Percentiles rank a stretch among this genome's conserved stretches.
Evolutionary conservation across 2,888 invertebrate species (phyloP).

Genomic region (Lutraria lutraria): DNA sequence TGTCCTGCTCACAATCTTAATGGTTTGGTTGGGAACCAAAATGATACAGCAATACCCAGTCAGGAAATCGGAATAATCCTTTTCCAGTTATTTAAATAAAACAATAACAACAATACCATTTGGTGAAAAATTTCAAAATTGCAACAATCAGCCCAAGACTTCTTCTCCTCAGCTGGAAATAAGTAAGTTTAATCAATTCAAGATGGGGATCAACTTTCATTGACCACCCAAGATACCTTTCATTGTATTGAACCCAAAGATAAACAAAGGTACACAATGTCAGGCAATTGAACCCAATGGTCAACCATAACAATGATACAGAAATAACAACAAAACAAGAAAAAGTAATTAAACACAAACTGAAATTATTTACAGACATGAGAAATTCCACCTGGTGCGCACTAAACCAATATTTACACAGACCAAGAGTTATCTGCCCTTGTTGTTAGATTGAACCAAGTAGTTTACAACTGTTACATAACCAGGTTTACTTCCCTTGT

Average conservation of each 20-base stretch:
- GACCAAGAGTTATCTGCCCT: constrained; percentile 25
- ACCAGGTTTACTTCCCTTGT: constrained; percentile 25
- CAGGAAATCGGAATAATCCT: no score
- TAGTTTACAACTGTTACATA: constrained; percentile 32
- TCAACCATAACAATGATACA: background rate
- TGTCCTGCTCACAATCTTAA: no score
- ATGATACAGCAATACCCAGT: no score
- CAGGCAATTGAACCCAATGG: background rate
- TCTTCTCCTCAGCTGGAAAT: no score
- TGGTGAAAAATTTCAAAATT: no score
- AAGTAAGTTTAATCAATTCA: no score
- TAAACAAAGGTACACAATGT: background rate
- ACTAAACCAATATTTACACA: background rate
- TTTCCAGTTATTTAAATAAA: no score
- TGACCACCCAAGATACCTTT: no score
- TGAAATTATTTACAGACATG: background rate
- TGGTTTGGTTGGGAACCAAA: no score
- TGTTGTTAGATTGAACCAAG: background rate
- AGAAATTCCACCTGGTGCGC: background rate
- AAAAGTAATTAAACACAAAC: background rate
- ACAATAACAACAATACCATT: no score
- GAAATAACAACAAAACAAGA: background rate
- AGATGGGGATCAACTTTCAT: no score
- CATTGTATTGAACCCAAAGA: background rate
- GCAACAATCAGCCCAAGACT: no score